These are phyloP conservation scores for Trissolcus brochymenae DNA, from an alignment of 2,888 invertebrate genomes.

Conservation along the genomic window DNA sequence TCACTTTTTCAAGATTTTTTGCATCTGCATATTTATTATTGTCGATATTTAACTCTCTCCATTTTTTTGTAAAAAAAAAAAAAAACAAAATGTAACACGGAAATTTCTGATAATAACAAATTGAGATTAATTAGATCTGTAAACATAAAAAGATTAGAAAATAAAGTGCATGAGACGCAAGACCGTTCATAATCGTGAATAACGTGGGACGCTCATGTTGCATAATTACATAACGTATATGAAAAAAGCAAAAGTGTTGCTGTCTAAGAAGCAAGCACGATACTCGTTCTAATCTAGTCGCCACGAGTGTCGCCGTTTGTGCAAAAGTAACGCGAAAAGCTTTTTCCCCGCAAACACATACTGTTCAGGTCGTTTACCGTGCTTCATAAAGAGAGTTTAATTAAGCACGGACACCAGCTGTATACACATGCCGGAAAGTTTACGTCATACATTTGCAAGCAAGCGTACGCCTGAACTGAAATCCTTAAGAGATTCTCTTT, in stretches of 20 bases:
- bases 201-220: constrained; percentile 23
- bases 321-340: constrained; percentile 49
- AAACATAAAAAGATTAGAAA: background rate
- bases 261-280: constrained; percentile 31
- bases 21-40: background rate
- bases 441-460: constrained; percentile 5
- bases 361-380: constrained; percentile 32
- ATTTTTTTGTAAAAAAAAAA: no score
- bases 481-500: no score
- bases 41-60: no score
- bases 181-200: constrained; percentile 27
- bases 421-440: constrained; percentile 16
- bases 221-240: constrained; percentile 40
- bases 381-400: constrained; percentile 48
- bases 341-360: constrained; percentile 37
- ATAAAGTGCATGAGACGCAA: background rate
- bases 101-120: no score
- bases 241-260: constrained; percentile 30
- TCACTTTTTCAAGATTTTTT: background rate
- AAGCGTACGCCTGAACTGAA: no score
- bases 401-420: constrained; percentile 33
- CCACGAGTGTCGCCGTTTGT: constrained; percentile 39
- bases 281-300: constrained; percentile 33
- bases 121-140: no score
- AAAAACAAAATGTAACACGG: no score